Conservation (phyloP, 2,113 vertebrate species). For the Glaucidium brasilianum region DNA sequence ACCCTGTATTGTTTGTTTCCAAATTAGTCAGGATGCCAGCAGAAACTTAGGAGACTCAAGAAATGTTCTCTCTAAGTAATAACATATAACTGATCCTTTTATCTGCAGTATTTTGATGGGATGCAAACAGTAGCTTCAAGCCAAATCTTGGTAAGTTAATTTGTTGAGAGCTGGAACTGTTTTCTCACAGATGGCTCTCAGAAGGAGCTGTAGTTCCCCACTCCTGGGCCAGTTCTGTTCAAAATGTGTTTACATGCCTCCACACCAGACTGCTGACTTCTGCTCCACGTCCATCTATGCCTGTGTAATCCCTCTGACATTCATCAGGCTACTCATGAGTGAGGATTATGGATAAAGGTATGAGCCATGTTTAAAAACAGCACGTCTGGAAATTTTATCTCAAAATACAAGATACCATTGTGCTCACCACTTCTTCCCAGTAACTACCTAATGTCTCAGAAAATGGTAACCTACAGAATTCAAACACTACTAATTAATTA, state of each 20-base stretch:
- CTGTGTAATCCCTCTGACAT: neutral
- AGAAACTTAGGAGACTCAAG: neutral
- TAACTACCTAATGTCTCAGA: neutral
- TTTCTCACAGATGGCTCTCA: constrained; percentile 17
- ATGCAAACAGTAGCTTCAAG: neutral
- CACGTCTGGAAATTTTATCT: neutral
- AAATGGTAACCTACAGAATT: neutral
- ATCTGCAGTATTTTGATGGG: neutral
- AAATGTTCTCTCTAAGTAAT: neutral
- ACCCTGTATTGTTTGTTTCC: neutral
- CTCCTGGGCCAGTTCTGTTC: neutral
- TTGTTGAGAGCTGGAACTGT: neutral
- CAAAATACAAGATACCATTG: neutral
- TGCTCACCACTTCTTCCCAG: neutral
- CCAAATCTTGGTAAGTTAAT: neutral
- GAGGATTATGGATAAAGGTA: neutral
- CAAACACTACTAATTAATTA: neutral
- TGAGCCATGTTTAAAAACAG: neutral
- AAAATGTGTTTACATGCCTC: neutral
- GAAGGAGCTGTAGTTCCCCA: neutral
- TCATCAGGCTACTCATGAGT: neutral
- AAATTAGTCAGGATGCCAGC: neutral
- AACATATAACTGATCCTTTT: neutral
- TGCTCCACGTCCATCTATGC: neutral
- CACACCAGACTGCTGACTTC: neutral